Evolutionary conservation across 2,113 vertebrate species (phyloP), one percentile per base, ranked within the genome.

Genomic region (Tauraco erythrolophus): DNA sequence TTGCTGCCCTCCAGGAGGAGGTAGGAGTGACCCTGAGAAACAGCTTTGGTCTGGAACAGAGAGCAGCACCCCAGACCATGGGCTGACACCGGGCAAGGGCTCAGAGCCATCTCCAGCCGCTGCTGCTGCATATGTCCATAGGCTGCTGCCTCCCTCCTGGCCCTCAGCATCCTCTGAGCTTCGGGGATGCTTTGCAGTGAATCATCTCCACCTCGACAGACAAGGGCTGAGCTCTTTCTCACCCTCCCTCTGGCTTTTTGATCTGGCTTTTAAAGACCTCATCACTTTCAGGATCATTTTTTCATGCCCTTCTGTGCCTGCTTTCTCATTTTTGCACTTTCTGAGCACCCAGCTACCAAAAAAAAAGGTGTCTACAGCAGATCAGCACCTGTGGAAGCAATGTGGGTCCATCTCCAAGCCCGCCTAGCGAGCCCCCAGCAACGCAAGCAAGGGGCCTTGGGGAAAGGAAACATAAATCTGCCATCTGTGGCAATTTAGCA

Each of bases 401-500:
- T 1, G 10, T 46, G 82, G 65, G 71, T 60, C 53, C 79, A 30
- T 41, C 39, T 79, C 25, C 28, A 19, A 24, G 27, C 33, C 17
- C 4, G 0, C n/a, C 5, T 2, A 45, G 50, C 0, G 5, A 66
- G 91, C 37, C 80, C 92, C 48, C 61, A 46, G 23, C 30, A 22
- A 58, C 2, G 9, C 61, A 68, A 80, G 57, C 35, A 15, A 27
- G 89, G 50, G 87, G 72, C 86, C 90, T 35, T 37, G 51, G 61
- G 80, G 74, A 88, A 35, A 71, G 48, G 78, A 41, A 56, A 43
- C 56, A 13, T 61, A 79, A 65, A 92, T 57, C 83, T 68, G 41
- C 95, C 90, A 89, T 94, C 71, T 75, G 96, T 92, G 92, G 80
- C 80, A 68, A 91, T 94, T 78, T 81, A 91, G 51, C 88, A 35